Evolutionary conservation across 53 echinoderm and acorn worm species (phyloP), one percentile per base, ranked within the genome.

Genomic region (Echinometra lucunter): DNA sequence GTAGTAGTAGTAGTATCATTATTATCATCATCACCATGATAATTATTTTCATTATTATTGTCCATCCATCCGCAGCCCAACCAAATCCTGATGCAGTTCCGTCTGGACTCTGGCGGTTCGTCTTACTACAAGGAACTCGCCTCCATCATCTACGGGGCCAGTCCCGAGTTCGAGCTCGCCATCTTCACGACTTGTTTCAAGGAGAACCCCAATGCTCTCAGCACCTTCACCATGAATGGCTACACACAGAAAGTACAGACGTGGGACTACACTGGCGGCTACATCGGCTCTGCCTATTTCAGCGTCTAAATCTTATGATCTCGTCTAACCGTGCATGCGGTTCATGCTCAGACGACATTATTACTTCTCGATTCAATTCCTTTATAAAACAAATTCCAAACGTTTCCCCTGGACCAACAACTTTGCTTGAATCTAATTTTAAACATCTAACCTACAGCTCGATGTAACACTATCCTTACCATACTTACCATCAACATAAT

Each of bases 161-260:
- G 98, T 94, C 97, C 97, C 0, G 98, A 98, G 94, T 98, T 98
- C 83, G 98, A 98, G 90, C 78, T 98, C 37, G 98, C 97, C 27
- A 81, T 98, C 56, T 97, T 98, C 95, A 96, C 98, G 30, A 92
- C 80, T 0, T 97, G 97, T 53, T 98, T 97, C 96, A 28, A 91
- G 17, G 88, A 89, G n/a, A 91, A 95, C 58, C 97, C 96, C 5
- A 97, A 96, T 89, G 80, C 80, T n/a, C 25, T 95, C 15, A 96
- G 95, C 57, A 53, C 94, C 27, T 91, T 98, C 58, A 95, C 66
- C 21, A 55, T 98, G 17, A 94, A 95, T 0, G 97, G 95, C 0
- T 57, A 55, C 37, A 47, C 66, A n/a, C 88, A 91, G 8, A 40
- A 89, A 17, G 88, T 98, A 2, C 97, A 97, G 94, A 96, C 98